Conservation (phyloP, 2,888 invertebrate species). For the Microctonus brassicae region DNA sequence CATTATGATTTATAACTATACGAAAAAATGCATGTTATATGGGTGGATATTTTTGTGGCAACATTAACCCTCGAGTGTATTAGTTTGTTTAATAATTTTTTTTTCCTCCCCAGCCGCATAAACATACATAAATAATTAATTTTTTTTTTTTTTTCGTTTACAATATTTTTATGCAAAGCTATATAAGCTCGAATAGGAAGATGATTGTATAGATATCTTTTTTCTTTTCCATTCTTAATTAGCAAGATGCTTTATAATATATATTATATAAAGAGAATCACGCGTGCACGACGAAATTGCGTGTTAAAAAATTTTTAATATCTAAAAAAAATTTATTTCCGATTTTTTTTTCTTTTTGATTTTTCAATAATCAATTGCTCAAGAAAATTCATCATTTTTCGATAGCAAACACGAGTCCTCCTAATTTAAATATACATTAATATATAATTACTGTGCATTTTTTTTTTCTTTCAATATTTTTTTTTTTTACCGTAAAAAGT, state of each 20-base stretch:
- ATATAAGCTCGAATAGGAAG: constrained; percentile 45
- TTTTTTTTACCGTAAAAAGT: constrained; percentile 25
- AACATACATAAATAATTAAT: neutral
- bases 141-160: constrained; percentile 31
- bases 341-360: neutral
- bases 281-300: constrained; percentile 2
- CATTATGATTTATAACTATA: neutral
- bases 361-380: neutral
- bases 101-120: neutral
- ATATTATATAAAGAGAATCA: constrained; percentile 32
- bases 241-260: constrained; percentile 22
- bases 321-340: constrained; percentile 6
- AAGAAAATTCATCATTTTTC: neutral
- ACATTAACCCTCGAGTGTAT: neutral
- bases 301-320: constrained; percentile 23
- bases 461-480: constrained; percentile 16
- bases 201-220: constrained; percentile 40
- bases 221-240: constrained; percentile 21
- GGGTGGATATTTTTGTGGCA: too few relatives aligned
- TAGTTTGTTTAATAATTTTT: neutral
- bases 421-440: neutral
- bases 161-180: constrained; percentile 42
- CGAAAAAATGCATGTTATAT: neutral
- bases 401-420: neutral
- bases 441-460: neutral